These are phyloP conservation scores for Takifugu bimaculatus DNA, from an alignment of 2,113 vertebrate species.

Conservation along the genomic window DNA sequence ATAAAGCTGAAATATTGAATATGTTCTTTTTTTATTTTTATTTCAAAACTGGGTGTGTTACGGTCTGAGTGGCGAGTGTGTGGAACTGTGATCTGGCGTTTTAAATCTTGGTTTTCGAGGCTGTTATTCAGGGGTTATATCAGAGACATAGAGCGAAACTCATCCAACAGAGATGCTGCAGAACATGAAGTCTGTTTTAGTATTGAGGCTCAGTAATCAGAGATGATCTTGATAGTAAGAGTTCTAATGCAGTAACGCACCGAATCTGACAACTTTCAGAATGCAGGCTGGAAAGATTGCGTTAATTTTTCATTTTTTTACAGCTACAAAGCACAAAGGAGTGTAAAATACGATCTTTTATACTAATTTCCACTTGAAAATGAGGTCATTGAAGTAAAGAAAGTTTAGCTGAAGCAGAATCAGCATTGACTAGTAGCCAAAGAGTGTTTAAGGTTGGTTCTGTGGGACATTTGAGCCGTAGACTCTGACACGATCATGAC, in stretches of 20 bases:
- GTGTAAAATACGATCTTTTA: slow-evolving; percentile 7
- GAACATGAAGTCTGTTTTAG: slow-evolving; percentile 55
- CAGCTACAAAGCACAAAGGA: slow-evolving; percentile 5
- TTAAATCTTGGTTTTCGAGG: not conserved
- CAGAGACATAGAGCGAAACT: not conserved
- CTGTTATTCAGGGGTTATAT: not conserved
- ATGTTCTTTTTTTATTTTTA: too few species aligned
- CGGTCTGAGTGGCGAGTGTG: too few species aligned
- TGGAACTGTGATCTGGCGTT: too few species aligned
- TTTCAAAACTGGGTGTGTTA: too few species aligned
- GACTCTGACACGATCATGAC: too few species aligned
- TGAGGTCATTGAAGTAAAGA: slow-evolving; percentile 9
- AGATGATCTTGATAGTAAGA: slow-evolving; percentile 32
- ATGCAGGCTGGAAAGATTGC: slow-evolving; percentile 19
- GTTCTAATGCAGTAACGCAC: slow-evolving; percentile 27
- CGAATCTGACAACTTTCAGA: slow-evolving; percentile 17
- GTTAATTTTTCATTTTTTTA: slow-evolving; percentile 20
- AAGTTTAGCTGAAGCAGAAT: not conserved
- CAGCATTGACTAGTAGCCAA: not conserved
- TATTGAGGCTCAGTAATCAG: slow-evolving; percentile 37
- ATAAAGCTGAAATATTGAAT: too few species aligned
- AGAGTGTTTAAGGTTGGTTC: not conserved
- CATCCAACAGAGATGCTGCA: slow-evolving; percentile 45
- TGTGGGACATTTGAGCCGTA: too few species aligned
- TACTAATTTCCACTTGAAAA: slow-evolving; percentile 4